Evolutionary conservation across 1,140 invertebrate genomes (phyloP).

Genomic region (Cyclina sinensis): DNA sequence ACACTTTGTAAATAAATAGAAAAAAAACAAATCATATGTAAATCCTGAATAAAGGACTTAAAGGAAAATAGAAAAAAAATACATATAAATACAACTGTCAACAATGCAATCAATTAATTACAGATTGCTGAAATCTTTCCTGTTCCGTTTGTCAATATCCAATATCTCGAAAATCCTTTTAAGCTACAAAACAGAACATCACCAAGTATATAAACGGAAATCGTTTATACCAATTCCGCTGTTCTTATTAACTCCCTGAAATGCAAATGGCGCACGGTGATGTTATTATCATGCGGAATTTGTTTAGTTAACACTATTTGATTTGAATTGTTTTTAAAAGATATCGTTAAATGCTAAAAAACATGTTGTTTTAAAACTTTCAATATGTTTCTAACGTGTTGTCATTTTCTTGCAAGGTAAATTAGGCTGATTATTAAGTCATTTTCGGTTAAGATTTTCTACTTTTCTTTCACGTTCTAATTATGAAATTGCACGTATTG

Average conservation of each 20-base stretch:
- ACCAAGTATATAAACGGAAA: no score
- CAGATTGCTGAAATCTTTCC: background rate
- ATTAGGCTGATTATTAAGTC: background rate
- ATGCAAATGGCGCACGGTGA: constrained; percentile 64
- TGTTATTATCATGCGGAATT: background rate
- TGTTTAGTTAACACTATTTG: background rate
- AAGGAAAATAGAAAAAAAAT: no score
- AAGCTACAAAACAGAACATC: no score
- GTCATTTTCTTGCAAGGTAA: background rate
- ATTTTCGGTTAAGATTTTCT: constrained; percentile 39
- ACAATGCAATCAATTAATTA: background rate
- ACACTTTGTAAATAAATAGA: constrained; percentile 16
- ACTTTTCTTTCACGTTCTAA: constrained; percentile 10
- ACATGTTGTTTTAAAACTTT: background rate
- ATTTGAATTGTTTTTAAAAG: no score
- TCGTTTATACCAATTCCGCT: constrained; percentile 44
- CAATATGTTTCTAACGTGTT: background rate
- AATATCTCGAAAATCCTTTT: constrained; percentile 29
- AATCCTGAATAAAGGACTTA: no score
- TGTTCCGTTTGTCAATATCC: background rate
- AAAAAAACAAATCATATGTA: no score
- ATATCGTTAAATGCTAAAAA: background rate
- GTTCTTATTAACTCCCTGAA: constrained; percentile 44
- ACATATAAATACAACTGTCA: background rate
- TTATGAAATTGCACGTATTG: no score